Percentiles rank a stretch among this genome's conserved stretches.
Evolutionary conservation across 1,140 invertebrate species (phyloP).

Genomic region (Sinonovacula constricta): DNA sequence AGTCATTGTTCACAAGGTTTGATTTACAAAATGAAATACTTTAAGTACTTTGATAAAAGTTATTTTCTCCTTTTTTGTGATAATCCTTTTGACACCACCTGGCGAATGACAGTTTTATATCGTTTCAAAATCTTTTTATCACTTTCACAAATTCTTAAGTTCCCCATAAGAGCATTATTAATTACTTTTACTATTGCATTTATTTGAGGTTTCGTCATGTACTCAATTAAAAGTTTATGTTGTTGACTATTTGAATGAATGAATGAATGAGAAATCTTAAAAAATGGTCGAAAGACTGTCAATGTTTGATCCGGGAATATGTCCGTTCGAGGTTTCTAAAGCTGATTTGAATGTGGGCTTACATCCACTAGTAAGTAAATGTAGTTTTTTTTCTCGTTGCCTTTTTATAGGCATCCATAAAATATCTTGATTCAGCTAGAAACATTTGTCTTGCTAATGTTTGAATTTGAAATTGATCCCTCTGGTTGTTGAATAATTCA

Average conservation of each 20-base stretch:
- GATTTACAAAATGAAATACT: slow-evolving; percentile 18
- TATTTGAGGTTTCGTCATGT: slow-evolving; percentile 31
- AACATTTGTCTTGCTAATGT: slow-evolving; percentile 56
- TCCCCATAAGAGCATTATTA: slow-evolving; percentile 38
- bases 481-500: slow-evolving; percentile 47
- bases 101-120: slow-evolving; percentile 27
- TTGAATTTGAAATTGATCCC: slow-evolving; percentile 52
- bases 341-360: too few species aligned
- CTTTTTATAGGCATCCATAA: slow-evolving; percentile 51
- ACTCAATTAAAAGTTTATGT: slow-evolving; percentile 32
- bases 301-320: too few species aligned
- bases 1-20: slow-evolving; percentile 40
- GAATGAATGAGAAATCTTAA: slow-evolving; percentile 38
- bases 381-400: slow-evolving; percentile 36
- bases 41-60: slow-evolving; percentile 24
- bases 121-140: slow-evolving; percentile 35
- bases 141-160: slow-evolving; percentile 27
- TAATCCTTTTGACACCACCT: slow-evolving; percentile 40
- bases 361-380: too few species aligned
- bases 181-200: slow-evolving; percentile 39
- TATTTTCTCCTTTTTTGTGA: slow-evolving; percentile 9
- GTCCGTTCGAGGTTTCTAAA: too few species aligned
- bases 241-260: slow-evolving; percentile 39
- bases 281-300: slow-evolving; percentile 34
- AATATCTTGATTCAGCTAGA: slow-evolving; percentile 47